Percentiles rank a stretch among this genome's conserved stretches.
These are phyloP conservation scores for Glyptemys insculpta DNA, from an alignment of 2,797 vertebrate genomes.

Conservation along the genomic window DNA sequence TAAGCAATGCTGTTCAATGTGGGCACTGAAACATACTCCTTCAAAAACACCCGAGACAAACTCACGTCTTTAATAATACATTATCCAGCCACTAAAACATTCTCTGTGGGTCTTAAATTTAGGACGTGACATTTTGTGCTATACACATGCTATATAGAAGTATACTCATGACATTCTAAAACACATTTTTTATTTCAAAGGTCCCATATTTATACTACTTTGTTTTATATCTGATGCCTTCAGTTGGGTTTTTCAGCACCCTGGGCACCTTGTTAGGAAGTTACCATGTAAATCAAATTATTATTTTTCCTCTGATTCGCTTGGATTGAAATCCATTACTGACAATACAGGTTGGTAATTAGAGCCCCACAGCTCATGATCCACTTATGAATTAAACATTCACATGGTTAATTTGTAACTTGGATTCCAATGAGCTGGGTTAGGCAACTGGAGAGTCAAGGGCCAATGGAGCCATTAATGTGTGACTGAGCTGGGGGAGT, in stretches of 20 bases:
- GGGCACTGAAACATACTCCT: not conserved
- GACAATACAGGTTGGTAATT: accelerated
- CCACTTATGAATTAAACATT: not conserved
- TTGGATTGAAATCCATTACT: not conserved
- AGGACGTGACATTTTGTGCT: not conserved
- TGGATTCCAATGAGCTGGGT: not conserved
- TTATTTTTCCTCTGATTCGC: not conserved
- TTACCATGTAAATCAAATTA: not conserved
- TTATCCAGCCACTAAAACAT: not conserved
- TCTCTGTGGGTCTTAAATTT: not conserved
- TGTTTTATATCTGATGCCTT: not conserved
- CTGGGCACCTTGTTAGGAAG: not conserved
- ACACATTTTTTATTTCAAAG: not conserved
- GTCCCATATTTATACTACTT: not conserved
- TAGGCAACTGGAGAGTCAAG: conserved; percentile 9
- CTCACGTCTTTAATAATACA: not conserved
- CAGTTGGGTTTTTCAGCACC: not conserved
- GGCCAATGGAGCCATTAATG: not conserved
- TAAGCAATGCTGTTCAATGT: not conserved
- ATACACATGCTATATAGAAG: accelerated
- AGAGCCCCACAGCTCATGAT: not conserved
- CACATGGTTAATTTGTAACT: conserved; percentile 35
- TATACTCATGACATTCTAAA: not conserved
- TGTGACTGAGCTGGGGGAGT: not conserved
- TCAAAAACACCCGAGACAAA: not conserved